Evolutionary conservation across 2,888 invertebrate species (phyloP).

Genomic region (Bombylius major): DNA sequence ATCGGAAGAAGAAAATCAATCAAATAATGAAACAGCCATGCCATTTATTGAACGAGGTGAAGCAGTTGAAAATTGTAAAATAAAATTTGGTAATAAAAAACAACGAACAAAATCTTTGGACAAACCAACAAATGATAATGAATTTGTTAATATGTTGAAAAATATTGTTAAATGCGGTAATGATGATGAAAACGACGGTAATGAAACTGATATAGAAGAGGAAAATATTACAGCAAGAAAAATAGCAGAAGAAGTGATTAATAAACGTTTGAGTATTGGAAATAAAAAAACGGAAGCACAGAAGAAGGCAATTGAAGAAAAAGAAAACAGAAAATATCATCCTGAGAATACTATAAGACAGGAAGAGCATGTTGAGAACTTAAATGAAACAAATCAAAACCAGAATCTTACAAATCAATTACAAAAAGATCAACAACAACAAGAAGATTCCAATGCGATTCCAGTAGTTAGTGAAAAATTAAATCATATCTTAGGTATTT

Average conservation of each 20-base stretch:
- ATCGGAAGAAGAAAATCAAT: slow-evolving; percentile 17
- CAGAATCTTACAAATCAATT: too few species aligned
- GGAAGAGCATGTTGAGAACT: too few species aligned
- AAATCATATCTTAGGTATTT: neutral
- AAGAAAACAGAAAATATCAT: too few species aligned
- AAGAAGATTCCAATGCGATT: neutral
- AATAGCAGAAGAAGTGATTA: slow-evolving; percentile 27
- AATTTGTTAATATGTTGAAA: slow-evolving; percentile 22
- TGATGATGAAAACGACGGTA: slow-evolving; percentile 8
- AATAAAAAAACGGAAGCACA: too few species aligned
- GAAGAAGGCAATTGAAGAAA: too few species aligned
- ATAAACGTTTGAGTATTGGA: neutral
- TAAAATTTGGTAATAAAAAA: neutral
- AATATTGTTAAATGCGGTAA: slow-evolving; percentile 18
- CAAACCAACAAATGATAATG: slow-evolving; percentile 18
- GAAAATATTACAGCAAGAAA: slow-evolving; percentile 25
- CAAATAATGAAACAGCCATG: slow-evolving; percentile 18
- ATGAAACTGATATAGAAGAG: slow-evolving; percentile 19
- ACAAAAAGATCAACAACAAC: too few species aligned
- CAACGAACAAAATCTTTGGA: neutral
- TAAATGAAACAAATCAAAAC: too few species aligned
- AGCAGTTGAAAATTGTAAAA: slow-evolving; percentile 26
- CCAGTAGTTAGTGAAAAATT: neutral
- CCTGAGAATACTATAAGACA: too few species aligned
- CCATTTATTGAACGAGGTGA: slow-evolving; percentile 28